Evolutionary conservation across 2,797 vertebrate species (phyloP).

Genomic region (Ptychadena robeensis): DNA sequence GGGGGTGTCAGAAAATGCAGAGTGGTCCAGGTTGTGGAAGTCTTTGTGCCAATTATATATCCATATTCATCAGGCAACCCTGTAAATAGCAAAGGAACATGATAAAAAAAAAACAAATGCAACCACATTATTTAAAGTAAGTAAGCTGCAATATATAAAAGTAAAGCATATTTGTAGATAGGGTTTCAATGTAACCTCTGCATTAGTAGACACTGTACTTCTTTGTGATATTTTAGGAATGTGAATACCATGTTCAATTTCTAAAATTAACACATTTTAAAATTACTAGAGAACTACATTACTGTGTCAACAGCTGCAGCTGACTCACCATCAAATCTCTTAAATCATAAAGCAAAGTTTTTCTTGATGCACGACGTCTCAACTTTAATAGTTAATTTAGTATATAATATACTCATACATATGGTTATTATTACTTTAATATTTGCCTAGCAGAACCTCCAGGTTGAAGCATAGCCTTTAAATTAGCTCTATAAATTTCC

Average conservation of each 20-base stretch:
- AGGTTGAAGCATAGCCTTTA: slow-evolving; percentile 19
- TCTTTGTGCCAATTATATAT: no score
- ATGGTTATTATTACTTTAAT: slow-evolving; percentile 41
- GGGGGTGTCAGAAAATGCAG: no score
- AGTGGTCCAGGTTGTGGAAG: no score
- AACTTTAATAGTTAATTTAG: neutral
- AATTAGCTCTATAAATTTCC: slow-evolving; percentile 33
- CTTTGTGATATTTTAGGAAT: neutral
- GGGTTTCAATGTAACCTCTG: neutral
- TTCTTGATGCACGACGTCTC: neutral
- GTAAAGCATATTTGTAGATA: no score
- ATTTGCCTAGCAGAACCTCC: slow-evolving; percentile 43
- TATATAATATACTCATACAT: slow-evolving; percentile 24
- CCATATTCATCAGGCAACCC: no score
- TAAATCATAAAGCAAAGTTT: neutral
- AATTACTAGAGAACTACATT: slow-evolving; percentile 6
- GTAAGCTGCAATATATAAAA: no score
- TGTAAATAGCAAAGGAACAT: no score
- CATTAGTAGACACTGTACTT: neutral
- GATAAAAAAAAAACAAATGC: no score
- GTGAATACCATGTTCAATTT: neutral
- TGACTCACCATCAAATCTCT: neutral
- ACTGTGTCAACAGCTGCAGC: neutral
- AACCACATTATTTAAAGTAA: no score
- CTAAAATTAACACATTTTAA: neutral